phyloP scores from a whole-genome alignment of 1,140 invertebrate genomes.

The Antheraea pernyi region DNA sequence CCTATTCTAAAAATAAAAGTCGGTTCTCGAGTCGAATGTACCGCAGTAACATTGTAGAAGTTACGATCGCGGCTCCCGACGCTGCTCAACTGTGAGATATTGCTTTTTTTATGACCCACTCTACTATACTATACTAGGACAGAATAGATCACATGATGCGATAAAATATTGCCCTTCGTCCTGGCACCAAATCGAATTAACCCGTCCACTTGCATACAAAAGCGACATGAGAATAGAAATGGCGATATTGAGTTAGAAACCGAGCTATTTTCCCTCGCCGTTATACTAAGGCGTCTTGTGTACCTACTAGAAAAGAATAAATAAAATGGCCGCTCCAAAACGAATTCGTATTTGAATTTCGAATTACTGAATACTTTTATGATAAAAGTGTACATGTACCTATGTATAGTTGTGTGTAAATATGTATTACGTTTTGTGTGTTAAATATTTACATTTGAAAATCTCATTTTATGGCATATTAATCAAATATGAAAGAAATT shows the following conservation, averaged over 20 bases:
- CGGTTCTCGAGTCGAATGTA: constrained; percentile 45
- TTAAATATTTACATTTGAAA: too few species aligned
- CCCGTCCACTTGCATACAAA: constrained; percentile 76
- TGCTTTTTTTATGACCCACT: constrained; percentile 77
- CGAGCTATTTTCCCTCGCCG: constrained; percentile 53
- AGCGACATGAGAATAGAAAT: constrained; percentile 69
- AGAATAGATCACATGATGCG: constrained; percentile 77
- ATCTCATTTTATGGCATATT: too few species aligned
- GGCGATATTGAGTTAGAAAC: constrained; percentile 61
- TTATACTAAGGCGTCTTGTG: constrained; percentile 43
- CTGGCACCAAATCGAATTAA: constrained; percentile 74
- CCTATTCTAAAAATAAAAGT: constrained; percentile 50
- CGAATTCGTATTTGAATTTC: constrained; percentile 12
- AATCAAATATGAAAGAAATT: too few species aligned
- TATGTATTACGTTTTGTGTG: too few species aligned
- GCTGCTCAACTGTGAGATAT: constrained; percentile 76
- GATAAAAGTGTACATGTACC: background rate
- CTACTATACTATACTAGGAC: constrained; percentile 75
- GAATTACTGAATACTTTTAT: constrained; percentile 9
- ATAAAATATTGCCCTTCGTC: constrained; percentile 74
- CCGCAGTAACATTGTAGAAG: constrained; percentile 72
- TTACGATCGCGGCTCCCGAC: constrained; percentile 67
- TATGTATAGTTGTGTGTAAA: background rate
- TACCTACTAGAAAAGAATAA: constrained; percentile 27
- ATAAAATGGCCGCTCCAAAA: constrained; percentile 25